phyloP scores from a whole-genome alignment of 1,140 invertebrate genomes.

The Formica selysi region DNA sequence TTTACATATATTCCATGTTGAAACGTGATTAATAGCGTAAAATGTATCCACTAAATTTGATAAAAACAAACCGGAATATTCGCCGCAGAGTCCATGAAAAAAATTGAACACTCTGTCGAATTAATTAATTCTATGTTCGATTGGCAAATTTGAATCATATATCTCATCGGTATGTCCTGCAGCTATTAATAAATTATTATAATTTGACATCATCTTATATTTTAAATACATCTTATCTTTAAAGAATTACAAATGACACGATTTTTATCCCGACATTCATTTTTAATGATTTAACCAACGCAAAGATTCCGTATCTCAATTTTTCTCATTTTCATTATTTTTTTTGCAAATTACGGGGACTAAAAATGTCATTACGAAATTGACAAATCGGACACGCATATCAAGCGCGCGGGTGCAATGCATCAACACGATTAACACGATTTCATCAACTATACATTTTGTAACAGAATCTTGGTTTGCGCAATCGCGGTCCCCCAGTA shows the following conservation, averaged over 20 bases:
- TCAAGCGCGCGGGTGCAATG: not conserved
- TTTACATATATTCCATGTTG: not conserved
- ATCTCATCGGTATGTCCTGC: not conserved
- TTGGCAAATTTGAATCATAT: not conserved
- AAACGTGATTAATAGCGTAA: not conserved
- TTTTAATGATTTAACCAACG: not conserved
- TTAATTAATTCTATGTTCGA: constrained; percentile 27
- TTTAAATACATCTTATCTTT: not conserved
- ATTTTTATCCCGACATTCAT: not conserved
- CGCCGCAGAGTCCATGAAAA: not conserved
- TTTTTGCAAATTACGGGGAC: not conserved
- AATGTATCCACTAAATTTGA: not conserved
- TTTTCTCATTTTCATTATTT: not conserved
- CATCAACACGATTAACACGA: constrained; percentile 56
- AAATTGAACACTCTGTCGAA: not conserved
- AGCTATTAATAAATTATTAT: not conserved
- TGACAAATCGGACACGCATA: constrained; percentile 29
- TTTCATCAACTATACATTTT: constrained; percentile 63
- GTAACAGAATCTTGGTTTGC: constrained; percentile 53
- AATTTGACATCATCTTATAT: not conserved
- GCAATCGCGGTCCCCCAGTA: not conserved
- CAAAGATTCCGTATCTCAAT: not conserved
- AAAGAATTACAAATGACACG: not conserved
- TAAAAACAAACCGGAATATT: constrained; percentile 4
- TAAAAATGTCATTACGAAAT: constrained; percentile 12